Conservation (phyloP, 2,888 invertebrate species). For the Lumbricus terrestris region DNA sequence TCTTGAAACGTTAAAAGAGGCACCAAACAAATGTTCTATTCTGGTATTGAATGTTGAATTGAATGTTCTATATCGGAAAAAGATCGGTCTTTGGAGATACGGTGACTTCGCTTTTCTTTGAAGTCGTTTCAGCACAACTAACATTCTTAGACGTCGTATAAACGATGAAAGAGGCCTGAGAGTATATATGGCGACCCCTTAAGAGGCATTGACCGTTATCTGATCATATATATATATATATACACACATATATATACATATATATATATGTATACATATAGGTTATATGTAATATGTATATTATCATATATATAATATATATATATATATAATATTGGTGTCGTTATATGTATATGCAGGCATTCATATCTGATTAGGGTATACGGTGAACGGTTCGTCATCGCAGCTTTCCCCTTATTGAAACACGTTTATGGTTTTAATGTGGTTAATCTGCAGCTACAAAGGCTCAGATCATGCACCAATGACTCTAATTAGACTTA, state of each 20-base stretch:
- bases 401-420: not conserved
- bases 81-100: not conserved
- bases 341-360: too few species aligned
- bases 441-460: not conserved
- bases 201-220: not conserved
- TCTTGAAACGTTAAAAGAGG: too few species aligned
- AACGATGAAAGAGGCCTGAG: not conserved
- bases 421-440: not conserved
- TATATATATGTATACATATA: too few species aligned
- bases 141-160: not conserved
- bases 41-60: not conserved
- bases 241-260: too few species aligned
- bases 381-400: not conserved
- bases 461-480: not conserved
- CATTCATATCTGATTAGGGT: too few species aligned
- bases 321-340: too few species aligned
- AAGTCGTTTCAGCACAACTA: not conserved
- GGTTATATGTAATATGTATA: too few species aligned
- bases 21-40: not conserved
- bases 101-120: not conserved
- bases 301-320: too few species aligned
- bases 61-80: not conserved
- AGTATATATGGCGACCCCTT: too few species aligned
- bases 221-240: too few species aligned
- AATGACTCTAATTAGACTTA: not conserved